Base-by-base conservation (phyloP, 2,797 vertebrate species). In the Pipistrellus pygmaeus region DNA sequence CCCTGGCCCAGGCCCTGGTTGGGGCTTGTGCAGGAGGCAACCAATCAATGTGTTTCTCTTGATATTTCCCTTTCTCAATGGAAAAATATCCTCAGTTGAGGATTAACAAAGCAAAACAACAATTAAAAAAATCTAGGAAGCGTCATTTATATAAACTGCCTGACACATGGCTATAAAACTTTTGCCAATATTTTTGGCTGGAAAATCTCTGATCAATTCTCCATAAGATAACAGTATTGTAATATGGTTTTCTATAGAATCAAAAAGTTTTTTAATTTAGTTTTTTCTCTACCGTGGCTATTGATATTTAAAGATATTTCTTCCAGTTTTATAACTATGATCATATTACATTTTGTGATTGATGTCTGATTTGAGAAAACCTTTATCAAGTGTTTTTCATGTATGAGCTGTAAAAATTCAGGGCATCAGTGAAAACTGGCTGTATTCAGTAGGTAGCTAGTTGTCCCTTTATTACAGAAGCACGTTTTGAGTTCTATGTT, bases 401-500 rank as follows among this genome's bases (percentile, higher is more conserved):
- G 6, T 41, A 27, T 57, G 18, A 93, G 4, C 27, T 88, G 0
- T 44, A 91, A 93, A 85, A 91, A 8, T 78, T 87, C 57, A 95
- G 48, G 30, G n/a, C 32, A 80, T 46, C 51, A 69, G 30, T 75
- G 66, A 96, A 77, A 90, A 60, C 6, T 69, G 17, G 14, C 44
- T 10, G 69, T 32, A 53, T 20, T 90, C 18, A 62, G 62, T 84
- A 53, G 60, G 82, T 80, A 75, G 17, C 41, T 84, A 69, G 5
- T 71, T 71, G 18, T 60, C 11, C 84, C 12, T 23, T 90, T 86
- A 64, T 35, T 81, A 14, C 17, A 91, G 44, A 80, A 64, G 18
- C 51, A 11, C 69, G 88, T 71, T 91, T 88, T 88, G 41, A 87
- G 32, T 62, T 95, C 87, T 88, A 10, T 72, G 20, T 82, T 68